Evolutionary conservation across 1,140 invertebrate genomes (phyloP).

Genomic region (Ladona fulva): DNA sequence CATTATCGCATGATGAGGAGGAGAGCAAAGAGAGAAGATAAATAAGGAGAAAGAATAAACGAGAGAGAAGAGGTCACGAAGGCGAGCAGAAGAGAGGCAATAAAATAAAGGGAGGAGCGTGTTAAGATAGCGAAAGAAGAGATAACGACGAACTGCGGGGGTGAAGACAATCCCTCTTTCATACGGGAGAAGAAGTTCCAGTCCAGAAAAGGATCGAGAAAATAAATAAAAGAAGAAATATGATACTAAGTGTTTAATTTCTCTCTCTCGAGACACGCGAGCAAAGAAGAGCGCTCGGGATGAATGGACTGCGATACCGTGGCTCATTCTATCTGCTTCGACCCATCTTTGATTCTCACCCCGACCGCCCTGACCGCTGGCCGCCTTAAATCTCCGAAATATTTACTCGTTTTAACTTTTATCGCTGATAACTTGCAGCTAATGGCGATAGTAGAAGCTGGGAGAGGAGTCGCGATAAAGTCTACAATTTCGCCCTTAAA

Average conservation of each 20-base stretch:
- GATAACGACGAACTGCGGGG: background rate
- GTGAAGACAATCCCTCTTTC: background rate
- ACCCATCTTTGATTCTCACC: too few species aligned
- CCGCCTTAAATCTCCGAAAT: too few species aligned
- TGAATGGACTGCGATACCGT: background rate
- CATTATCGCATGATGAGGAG: background rate
- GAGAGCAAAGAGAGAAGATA: background rate
- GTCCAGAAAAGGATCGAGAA: background rate
- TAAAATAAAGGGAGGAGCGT: background rate
- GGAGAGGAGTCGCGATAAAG: too few species aligned
- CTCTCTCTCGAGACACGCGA: background rate
- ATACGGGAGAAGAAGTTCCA: background rate
- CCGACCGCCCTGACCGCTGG: too few species aligned
- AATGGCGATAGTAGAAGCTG: too few species aligned
- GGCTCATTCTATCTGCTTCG: too few species aligned
- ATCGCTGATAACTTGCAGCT: too few species aligned
- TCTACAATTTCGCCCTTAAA: too few species aligned
- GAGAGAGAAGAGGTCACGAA: background rate
- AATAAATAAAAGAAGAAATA: slow-evolving; percentile 1
- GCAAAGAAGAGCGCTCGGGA: background rate
- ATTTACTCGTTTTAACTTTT: too few species aligned
- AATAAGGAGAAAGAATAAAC: background rate
- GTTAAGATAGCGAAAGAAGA: background rate
- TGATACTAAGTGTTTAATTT: slow-evolving; percentile 3
- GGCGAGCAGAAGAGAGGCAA: background rate